These are phyloP conservation scores for Heliconius sara DNA, from an alignment of 2,888 invertebrate species.

Conservation along the genomic window DNA sequence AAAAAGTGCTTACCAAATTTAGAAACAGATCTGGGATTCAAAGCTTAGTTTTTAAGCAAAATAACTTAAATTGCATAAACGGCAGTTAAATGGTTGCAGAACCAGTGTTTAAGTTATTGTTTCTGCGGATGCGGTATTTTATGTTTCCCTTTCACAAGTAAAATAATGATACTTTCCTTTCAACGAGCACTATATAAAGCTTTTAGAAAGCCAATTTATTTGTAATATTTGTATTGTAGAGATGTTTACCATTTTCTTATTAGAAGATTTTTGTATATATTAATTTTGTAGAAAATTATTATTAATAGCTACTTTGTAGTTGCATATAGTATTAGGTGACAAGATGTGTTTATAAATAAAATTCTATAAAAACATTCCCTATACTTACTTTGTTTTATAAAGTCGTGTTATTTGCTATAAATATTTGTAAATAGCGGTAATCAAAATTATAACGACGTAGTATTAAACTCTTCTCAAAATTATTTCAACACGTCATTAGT, in stretches of 20 bases:
- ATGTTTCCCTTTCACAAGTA: constrained; percentile 39
- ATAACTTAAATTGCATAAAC: constrained; percentile 16
- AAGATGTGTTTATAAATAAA: not conserved
- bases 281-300: not conserved
- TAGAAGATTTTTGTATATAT: not conserved
- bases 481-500: not conserved
- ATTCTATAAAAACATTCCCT: not conserved
- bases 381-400: not conserved
- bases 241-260: not conserved
- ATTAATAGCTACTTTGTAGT: not conserved
- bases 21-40: not conserved
- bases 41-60: constrained; percentile 2
- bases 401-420: not conserved
- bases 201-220: constrained; percentile 13
- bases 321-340: not conserved
- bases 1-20: not conserved
- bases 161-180: constrained; percentile 34
- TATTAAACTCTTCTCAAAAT: not conserved
- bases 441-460: not conserved
- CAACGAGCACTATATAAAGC: constrained; percentile 9
- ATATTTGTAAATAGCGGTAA: not conserved
- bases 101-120: constrained; percentile 24
- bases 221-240: constrained; percentile 1
- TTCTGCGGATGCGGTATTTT: constrained; percentile 40
- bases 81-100: constrained; percentile 15